Evolutionary conservation across 1,140 invertebrate genomes (phyloP), one percentile per base, ranked within the genome.

Genomic region (Hesperophylax magnus): DNA sequence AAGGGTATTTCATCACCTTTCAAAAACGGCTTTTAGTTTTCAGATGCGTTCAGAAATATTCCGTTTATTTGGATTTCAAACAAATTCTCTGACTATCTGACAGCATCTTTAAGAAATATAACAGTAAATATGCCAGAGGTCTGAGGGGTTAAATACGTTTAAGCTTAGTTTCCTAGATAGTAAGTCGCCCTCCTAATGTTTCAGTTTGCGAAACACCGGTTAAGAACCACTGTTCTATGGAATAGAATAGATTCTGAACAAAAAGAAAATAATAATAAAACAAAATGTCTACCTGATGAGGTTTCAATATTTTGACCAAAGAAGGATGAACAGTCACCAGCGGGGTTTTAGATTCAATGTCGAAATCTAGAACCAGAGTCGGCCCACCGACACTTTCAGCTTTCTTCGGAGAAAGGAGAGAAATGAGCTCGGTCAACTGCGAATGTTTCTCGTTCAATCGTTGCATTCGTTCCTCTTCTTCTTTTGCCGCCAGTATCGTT

Each of bases 391-490:
- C 15, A 53, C n/a, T 22, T 39, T 72, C 47, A 17, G 54, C 31
- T 31, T 34, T 53, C 20, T 15, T 78, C 3, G 63, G 63, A 17
- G 63, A 69, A 22, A 56, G n/a, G 17, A 27, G 22, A 17, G 39
- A 69, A 15, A 79, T 65, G 17, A 69, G 22, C n/a, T 79, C 77
- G 3, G 63, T 76, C 20, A 80, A 27, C 34, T 54, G 75, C 8
- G 77, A 61, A 18, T 78, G 58, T 52, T 78, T 81, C 9, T 80
- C 67, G 17, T 6, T 53, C 18, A 81, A 24, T 76, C 79, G 78
- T 69, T 54, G 60, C 18, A 83, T 31, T 31, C 82, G 54, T 11
- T 83, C 71, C 58, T 78, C 76, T 81, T 83, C 82, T n/a, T 81
- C 71, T 34, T 75, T 83, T 14, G 72, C 76, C 6, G 82, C 82